phyloP scores from a whole-genome alignment of 92 coral and sea anemone species.

The Actinostola sp. region DNA sequence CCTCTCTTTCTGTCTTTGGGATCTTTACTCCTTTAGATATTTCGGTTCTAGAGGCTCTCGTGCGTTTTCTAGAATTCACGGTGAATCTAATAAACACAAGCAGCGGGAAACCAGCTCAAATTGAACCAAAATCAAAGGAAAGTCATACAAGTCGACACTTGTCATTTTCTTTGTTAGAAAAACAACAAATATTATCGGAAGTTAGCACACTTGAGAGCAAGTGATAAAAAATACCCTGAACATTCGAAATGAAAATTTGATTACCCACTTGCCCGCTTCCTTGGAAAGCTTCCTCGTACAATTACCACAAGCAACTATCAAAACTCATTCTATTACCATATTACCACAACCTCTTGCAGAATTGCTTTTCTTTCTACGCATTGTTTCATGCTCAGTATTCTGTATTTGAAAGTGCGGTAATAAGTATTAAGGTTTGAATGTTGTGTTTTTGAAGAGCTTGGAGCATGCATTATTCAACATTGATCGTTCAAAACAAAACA shows the following conservation, averaged over 20 bases:
- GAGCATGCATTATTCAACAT: neutral
- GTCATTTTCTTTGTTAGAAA: neutral
- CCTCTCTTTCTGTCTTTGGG: no score
- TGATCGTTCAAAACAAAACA: neutral
- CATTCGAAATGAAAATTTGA: conserved; percentile 14
- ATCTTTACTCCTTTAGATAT: neutral
- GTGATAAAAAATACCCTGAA: neutral
- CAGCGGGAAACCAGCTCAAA: neutral
- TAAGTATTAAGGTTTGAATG: no score
- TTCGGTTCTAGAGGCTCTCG: neutral
- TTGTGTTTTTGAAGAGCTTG: neutral
- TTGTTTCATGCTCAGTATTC: no score
- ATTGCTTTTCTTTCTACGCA: neutral
- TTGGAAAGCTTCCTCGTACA: conserved; percentile 3
- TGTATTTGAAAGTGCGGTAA: no score
- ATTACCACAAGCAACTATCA: neutral
- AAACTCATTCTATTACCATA: neutral
- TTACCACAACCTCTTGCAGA: neutral
- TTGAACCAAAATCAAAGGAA: neutral
- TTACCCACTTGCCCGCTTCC: conserved; percentile 8
- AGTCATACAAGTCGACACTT: neutral
- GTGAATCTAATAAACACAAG: neutral
- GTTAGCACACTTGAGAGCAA: neutral
- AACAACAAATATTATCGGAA: conserved; percentile 4
- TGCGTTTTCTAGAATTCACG: neutral